A percentile compares a stretch with the other conserved stretches of the same genome.
Evolutionary conservation across 2,888 invertebrate species (phyloP).

Genomic region (Drosophila melanosoma): DNA sequence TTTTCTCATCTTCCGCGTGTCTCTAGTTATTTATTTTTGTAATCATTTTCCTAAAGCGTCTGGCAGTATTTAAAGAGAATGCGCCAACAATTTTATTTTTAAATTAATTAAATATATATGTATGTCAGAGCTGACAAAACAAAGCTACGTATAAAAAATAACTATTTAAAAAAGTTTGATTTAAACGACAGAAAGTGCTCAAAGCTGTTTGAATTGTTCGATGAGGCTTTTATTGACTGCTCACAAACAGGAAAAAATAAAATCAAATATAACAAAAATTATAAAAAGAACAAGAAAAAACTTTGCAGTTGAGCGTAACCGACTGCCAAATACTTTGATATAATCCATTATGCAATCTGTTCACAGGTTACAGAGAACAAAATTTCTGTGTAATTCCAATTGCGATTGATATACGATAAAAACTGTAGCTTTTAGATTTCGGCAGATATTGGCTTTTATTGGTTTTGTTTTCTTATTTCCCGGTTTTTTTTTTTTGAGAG

Average conservation of each 20-base stretch:
- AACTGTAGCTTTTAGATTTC: too few species aligned
- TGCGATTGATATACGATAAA: too few species aligned
- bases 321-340: too few species aligned
- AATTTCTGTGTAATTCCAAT: too few species aligned
- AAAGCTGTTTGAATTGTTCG: conserved; percentile 45
- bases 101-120: background rate
- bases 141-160: background rate
- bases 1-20: background rate
- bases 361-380: too few species aligned
- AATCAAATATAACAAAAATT: background rate
- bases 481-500: too few species aligned
- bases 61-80: background rate
- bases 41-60: background rate
- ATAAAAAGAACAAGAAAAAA: background rate
- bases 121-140: background rate
- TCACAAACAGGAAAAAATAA: conserved; percentile 1
- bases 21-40: background rate
- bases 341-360: too few species aligned
- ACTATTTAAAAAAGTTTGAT: conserved; percentile 32
- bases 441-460: too few species aligned
- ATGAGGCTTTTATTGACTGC: conserved; percentile 30
- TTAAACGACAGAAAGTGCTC: conserved; percentile 41
- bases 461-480: too few species aligned
- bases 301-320: too few species aligned
- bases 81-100: background rate